These are phyloP conservation scores for Calycopis cecrops DNA, from an alignment of 1,140 invertebrate genomes.

Conservation along the genomic window DNA sequence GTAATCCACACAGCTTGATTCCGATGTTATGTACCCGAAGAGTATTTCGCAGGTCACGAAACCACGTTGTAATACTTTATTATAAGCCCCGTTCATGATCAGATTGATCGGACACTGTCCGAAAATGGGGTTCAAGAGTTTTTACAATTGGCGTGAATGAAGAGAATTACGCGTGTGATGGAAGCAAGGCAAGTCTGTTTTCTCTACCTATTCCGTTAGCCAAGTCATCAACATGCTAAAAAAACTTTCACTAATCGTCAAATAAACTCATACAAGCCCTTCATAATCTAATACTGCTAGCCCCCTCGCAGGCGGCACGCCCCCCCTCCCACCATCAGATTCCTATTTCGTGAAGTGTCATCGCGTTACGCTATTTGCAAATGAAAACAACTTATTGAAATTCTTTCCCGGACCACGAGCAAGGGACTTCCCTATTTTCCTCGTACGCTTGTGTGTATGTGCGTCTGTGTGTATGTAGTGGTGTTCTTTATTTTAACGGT, in stretches of 20 bases:
- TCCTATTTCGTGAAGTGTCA: conserved; percentile 71
- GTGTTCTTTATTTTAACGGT: neutral
- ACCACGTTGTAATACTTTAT: no score
- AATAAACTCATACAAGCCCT: conserved; percentile 33
- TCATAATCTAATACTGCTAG: conserved; percentile 62
- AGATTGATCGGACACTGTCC: no score
- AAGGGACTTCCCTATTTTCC: conserved; percentile 44
- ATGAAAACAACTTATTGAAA: conserved; percentile 75
- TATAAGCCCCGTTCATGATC: no score
- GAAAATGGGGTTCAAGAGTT: no score
- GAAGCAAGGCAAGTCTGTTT: no score
- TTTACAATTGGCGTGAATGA: no score
- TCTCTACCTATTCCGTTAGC: no score
- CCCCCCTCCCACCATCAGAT: conserved; percentile 40
- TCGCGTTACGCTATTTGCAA: conserved; percentile 68
- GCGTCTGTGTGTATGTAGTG: neutral
- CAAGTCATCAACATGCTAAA: no score
- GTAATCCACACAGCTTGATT: no score
- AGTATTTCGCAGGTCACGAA: no score
- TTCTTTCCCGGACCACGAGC: conserved; percentile 55
- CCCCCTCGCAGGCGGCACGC: conserved; percentile 42
- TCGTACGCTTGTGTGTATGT: conserved; percentile 28
- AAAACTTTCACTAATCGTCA: conserved; percentile 6
- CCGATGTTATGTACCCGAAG: no score
- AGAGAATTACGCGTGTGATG: no score